phyloP scores from a whole-genome alignment of 1,140 invertebrate species.

The Spodoptera litura region DNA sequence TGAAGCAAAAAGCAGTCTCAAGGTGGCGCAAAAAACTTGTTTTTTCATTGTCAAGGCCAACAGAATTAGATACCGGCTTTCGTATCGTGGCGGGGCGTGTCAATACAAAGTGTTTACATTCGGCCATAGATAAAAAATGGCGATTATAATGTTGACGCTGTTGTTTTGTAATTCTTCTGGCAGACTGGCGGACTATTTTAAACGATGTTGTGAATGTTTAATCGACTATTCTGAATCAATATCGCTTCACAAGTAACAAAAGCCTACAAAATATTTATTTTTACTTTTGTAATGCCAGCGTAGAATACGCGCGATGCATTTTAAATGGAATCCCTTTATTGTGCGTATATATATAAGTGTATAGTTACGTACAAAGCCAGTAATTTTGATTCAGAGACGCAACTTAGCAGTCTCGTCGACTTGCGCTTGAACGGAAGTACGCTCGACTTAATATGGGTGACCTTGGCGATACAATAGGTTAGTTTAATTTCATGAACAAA shows the following conservation, averaged over 20 bases:
- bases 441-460: slow-evolving; percentile 77
- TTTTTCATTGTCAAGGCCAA: slow-evolving; percentile 85
- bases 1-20: slow-evolving; percentile 66
- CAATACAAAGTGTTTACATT: slow-evolving; percentile 80
- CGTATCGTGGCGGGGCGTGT: slow-evolving; percentile 77
- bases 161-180: slow-evolving; percentile 10
- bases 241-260: neutral
- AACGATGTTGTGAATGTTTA: neutral
- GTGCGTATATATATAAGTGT: neutral
- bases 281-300: slow-evolving; percentile 15
- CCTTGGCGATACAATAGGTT: slow-evolving; percentile 79
- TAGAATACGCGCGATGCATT: slow-evolving; percentile 22
- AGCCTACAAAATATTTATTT: slow-evolving; percentile 17
- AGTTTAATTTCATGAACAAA: slow-evolving; percentile 75
- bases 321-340: slow-evolving; percentile 30
- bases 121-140: slow-evolving; percentile 68
- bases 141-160: slow-evolving; percentile 62
- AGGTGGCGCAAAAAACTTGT: slow-evolving; percentile 76
- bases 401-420: slow-evolving; percentile 36
- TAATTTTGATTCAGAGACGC: slow-evolving; percentile 26
- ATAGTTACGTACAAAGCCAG: neutral
- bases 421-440: slow-evolving; percentile 65
- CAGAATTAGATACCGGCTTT: slow-evolving; percentile 82
- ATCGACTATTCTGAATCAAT: slow-evolving; percentile 22
- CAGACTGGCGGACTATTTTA: neutral